These are phyloP conservation scores for Nothoprocta pentlandii DNA, from an alignment of 2,113 vertebrate genomes.

Conservation along the genomic window DNA sequence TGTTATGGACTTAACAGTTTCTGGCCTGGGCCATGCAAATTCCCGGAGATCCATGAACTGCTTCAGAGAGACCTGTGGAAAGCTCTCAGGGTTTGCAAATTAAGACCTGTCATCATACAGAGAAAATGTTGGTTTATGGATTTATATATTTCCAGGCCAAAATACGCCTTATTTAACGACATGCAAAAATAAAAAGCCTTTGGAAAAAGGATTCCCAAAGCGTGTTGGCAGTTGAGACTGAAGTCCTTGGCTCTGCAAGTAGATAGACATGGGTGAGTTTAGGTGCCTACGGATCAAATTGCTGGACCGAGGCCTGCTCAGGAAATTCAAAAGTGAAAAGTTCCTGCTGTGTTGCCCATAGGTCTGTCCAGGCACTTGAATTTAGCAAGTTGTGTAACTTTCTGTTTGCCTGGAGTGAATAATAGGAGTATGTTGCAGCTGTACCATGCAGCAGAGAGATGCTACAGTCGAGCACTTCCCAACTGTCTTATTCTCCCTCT, in stretches of 20 bases:
- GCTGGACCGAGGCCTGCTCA: neutral
- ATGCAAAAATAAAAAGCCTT: neutral
- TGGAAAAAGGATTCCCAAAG: neutral
- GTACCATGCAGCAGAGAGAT: neutral
- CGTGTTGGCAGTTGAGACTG: accelerated
- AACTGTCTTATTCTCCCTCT: neutral
- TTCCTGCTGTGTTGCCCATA: constrained; percentile 44
- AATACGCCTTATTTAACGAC: neutral
- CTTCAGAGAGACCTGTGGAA: neutral
- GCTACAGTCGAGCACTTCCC: neutral
- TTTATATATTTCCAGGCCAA: neutral
- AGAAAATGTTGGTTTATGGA: neutral
- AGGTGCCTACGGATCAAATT: neutral
- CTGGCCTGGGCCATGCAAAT: neutral
- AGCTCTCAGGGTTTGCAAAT: neutral
- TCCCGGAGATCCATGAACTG: neutral
- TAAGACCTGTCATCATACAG: accelerated
- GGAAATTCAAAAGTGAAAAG: constrained; percentile 45
- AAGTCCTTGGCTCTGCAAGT: neutral
- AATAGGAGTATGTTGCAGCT: neutral
- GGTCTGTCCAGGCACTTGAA: neutral
- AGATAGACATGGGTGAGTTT: neutral
- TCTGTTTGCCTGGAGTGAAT: neutral
- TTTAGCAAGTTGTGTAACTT: neutral
- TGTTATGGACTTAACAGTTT: neutral